Conservation (phyloP, 1,140 invertebrate genomes). For the Mactra quadrangularis region DNA sequence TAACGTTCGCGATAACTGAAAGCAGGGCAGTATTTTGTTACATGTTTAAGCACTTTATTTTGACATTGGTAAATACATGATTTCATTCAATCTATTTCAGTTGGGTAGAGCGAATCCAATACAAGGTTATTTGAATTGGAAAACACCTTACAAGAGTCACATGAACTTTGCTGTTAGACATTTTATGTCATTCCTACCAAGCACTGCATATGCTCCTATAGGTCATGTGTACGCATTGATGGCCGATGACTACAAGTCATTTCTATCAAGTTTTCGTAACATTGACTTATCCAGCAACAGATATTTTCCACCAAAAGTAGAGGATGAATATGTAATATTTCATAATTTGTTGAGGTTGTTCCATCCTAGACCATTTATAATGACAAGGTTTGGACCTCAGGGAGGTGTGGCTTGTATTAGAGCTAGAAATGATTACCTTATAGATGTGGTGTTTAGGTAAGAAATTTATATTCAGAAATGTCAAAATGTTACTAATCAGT, state of each 20-base stretch:
- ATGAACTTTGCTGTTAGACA: slow-evolving; percentile 73
- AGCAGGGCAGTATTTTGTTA: too few relatives aligned
- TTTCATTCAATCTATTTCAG: background rate
- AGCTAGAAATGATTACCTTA: slow-evolving; percentile 78
- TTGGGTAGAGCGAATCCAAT: slow-evolving; percentile 19
- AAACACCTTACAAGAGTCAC: slow-evolving; percentile 59
- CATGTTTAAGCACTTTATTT: too few relatives aligned
- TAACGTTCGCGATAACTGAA: too few relatives aligned
- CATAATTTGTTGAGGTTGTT: slow-evolving; percentile 80
- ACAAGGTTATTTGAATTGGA: slow-evolving; percentile 78
- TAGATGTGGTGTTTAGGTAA: slow-evolving; percentile 84
- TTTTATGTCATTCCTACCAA: slow-evolving; percentile 75
- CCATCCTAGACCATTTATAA: slow-evolving; percentile 81
- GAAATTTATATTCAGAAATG: background rate
- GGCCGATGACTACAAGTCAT: slow-evolving; percentile 10
- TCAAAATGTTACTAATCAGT: background rate
- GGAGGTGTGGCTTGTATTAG: slow-evolving; percentile 79
- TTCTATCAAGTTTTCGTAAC: background rate
- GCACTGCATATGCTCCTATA: slow-evolving; percentile 31
- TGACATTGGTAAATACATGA: background rate
- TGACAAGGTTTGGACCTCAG: slow-evolving; percentile 81
- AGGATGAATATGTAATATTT: slow-evolving; percentile 66
- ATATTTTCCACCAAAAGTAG: slow-evolving; percentile 75
- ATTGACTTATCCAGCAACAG: slow-evolving; percentile 72
- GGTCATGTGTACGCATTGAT: slow-evolving; percentile 72